Evolutionary conservation across 2,113 vertebrate genomes (phyloP).

Genomic region (Paraplagusia blochii): DNA sequence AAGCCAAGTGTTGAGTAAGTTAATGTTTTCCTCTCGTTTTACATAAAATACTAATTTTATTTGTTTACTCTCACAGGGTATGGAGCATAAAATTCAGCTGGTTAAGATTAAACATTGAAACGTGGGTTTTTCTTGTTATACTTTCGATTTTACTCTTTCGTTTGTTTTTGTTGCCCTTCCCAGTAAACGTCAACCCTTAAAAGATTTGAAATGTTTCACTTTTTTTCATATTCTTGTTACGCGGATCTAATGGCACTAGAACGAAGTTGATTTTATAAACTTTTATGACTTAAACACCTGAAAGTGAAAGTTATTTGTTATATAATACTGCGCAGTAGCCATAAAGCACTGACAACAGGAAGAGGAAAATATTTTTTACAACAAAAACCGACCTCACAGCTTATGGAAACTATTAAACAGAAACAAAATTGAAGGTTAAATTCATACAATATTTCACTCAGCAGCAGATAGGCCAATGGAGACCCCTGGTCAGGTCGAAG

Average conservation of each 20-base stretch:
- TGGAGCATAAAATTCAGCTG: not conserved
- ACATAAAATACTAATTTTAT: accelerated
- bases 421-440: too few species aligned
- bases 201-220: too few species aligned
- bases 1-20: conserved; percentile 37
- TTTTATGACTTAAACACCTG: too few species aligned
- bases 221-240: too few species aligned
- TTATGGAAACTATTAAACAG: not conserved
- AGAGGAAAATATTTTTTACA: not conserved
- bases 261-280: too few species aligned
- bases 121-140: not conserved
- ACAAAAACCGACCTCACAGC: not conserved
- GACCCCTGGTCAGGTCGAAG: not conserved
- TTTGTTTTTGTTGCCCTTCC: not conserved
- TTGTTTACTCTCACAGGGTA: not conserved
- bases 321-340: not conserved
- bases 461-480: conserved; percentile 46
- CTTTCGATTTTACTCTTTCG: conserved; percentile 49
- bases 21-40: not conserved
- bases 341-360: not conserved
- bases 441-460: too few species aligned
- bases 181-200: not conserved
- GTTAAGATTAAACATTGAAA: too few species aligned
- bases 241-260: too few species aligned
- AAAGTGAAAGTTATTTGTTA: too few species aligned